Evolutionary conservation across 2,888 invertebrate species (phyloP).

Genomic region (Ormyrus pomaceus): DNA sequence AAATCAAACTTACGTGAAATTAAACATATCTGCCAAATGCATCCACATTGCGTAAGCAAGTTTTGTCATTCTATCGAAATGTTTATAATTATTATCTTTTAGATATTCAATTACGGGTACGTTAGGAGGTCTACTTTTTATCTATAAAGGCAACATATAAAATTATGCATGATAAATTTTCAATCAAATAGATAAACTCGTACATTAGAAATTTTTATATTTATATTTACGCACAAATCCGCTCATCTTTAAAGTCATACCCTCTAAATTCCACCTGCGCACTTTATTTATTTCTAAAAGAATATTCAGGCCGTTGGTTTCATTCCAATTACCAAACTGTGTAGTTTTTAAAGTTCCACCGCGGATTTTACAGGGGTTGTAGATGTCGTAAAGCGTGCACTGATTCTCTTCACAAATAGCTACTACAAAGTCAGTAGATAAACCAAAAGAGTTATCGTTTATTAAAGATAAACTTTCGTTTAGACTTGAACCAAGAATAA

Average conservation of each 20-base stretch:
- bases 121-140: slow-evolving; percentile 39
- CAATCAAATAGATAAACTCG: no score
- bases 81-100: slow-evolving; percentile 41
- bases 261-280: slow-evolving; percentile 56
- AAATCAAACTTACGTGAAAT: slow-evolving; percentile 58
- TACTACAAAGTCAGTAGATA: slow-evolving; percentile 62
- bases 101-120: slow-evolving; percentile 47
- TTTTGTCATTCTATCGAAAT: slow-evolving; percentile 27
- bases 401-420: slow-evolving; percentile 53
- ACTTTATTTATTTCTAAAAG: slow-evolving; percentile 45
- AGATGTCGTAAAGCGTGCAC: slow-evolving; percentile 62
- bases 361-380: slow-evolving; percentile 62
- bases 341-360: slow-evolving; percentile 61
- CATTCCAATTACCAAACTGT: slow-evolving; percentile 60
- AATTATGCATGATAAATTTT: background rate
- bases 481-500: slow-evolving; percentile 60
- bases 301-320: slow-evolving; percentile 33
- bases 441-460: slow-evolving; percentile 62
- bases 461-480: slow-evolving; percentile 55
- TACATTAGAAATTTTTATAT: background rate
- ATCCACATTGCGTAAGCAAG: slow-evolving; percentile 53
- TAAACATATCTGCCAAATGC: slow-evolving; percentile 59
- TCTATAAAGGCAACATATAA: slow-evolving; percentile 17
- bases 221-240: slow-evolving; percentile 54
- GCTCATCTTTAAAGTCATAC: slow-evolving; percentile 58